Base-by-base conservation (phyloP, 2,797 vertebrate genomes). In the Luscinia luscinia region DNA sequence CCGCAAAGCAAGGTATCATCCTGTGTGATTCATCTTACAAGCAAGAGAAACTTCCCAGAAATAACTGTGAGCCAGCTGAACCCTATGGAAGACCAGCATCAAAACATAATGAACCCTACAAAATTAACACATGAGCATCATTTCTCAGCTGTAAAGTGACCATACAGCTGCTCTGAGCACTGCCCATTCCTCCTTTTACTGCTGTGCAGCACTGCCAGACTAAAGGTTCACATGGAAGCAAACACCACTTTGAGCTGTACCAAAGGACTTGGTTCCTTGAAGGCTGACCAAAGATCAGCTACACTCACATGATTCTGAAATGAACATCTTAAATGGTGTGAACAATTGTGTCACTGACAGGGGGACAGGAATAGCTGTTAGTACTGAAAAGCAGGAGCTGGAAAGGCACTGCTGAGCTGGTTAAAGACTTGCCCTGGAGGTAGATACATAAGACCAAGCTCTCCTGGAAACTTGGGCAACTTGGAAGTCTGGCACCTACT, bases 181-280 rank as follows among this genome's bases (percentile, higher is more conserved):
- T 17, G 11, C 24, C 17, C 48, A 32, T 28, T 68, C 58, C 55
- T 79, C 63, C 52, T 32, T 21, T 51, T 88, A 66, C 13, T 87
- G 34, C 77, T 46, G 34, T 1, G 3, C 34, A 75, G 22, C 6
- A 22, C n/a, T 84, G 59, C 36, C 2, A 2, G 55, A 36, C 46
- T 22, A 84, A 40, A 61, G 28, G 26, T 38, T 58, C 20, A 61
- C n/a, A 22, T 0, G 10, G 28, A 92, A 48, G 34, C 4, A 2
- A 84, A 38, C 3, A 9, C 9, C 2, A 2, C 32, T 67, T 51
- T 0, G 0, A 68, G 38, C 32, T 48, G 14, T 30, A 48, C 3
- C n/a, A 46, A 90, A 77, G 15, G 32, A 40, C 11, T 7, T 3
- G 4, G 14, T 14, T 45, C 62, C 59, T 45, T 75, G 24, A 69